Evolutionary conservation across 2,113 vertebrate species (phyloP).

Genomic region (Tenrec ecaudatus): DNA sequence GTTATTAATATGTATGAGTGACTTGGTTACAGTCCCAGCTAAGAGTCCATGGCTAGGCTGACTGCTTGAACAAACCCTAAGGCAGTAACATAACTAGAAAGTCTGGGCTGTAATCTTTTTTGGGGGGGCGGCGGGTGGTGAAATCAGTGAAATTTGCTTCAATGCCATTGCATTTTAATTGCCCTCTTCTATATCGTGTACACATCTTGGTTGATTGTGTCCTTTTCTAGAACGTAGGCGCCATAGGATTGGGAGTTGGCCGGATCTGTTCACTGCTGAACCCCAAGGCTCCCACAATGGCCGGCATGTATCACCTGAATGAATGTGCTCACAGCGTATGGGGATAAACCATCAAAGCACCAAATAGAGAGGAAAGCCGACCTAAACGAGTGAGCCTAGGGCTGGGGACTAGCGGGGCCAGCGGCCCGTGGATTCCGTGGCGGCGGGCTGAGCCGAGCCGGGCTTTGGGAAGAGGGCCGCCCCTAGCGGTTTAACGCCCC

Average conservation of each 20-base stretch:
- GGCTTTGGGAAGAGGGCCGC: neutral
- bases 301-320: neutral
- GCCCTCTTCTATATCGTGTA: neutral
- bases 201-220: neutral
- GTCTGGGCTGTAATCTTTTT: neutral
- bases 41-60: neutral
- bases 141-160: slow-evolving; percentile 11
- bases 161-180: slow-evolving; percentile 22
- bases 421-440: neutral
- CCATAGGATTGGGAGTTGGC: neutral
- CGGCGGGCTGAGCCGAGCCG: neutral
- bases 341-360: neutral
- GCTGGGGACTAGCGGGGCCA: neutral
- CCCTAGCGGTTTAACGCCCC: neutral
- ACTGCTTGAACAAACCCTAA: neutral
- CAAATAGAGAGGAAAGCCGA: neutral
- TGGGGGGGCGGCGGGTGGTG: neutral
- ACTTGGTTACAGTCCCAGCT: neutral
- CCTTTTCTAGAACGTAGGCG: neutral
- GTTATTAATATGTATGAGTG: neutral
- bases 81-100: neutral
- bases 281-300: neutral
- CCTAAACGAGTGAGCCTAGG: neutral
- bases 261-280: neutral
- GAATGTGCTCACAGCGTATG: neutral